These are phyloP conservation scores for Gandaritis pyraliata DNA, from an alignment of 2,888 invertebrate species.

Conservation along the genomic window DNA sequence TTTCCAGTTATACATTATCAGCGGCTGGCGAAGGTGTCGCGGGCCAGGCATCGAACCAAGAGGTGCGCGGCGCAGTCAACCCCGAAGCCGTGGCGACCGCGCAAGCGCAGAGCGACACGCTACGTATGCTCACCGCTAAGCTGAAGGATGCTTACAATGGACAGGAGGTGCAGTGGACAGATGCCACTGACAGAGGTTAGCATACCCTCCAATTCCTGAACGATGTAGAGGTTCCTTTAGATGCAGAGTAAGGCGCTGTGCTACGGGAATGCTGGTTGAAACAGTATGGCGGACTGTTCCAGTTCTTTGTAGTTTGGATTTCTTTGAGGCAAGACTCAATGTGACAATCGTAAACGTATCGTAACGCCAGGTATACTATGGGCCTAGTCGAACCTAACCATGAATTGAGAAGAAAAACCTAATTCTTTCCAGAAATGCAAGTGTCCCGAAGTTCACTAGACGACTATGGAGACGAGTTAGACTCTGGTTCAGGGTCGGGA, in stretches of 20 bases:
- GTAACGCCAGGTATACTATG: no score
- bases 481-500: slow-evolving; percentile 89
- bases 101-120: slow-evolving; percentile 90
- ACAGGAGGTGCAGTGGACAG: slow-evolving; percentile 94
- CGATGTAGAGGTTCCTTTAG: no score
- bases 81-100: slow-evolving; percentile 64
- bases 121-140: slow-evolving; percentile 91
- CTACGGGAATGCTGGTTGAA: no score
- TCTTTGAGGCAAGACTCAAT: no score
- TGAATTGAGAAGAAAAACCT: no score
- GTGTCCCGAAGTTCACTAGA: slow-evolving; percentile 36
- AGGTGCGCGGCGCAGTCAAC: slow-evolving; percentile 82
- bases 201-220: no score
- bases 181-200: slow-evolving; percentile 61
- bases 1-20: slow-evolving; percentile 84
- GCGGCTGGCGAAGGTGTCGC: slow-evolving; percentile 87
- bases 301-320: no score
- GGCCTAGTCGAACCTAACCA: no score
- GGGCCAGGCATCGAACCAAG: slow-evolving; percentile 89
- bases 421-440: slow-evolving; percentile 17
- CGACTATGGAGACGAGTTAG: slow-evolving; percentile 63
- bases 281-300: no score
- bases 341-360: background rate
- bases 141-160: slow-evolving; percentile 96
- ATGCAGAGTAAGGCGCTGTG: no score